These are phyloP conservation scores for Eupleurogrammus muticus DNA, from an alignment of 2,797 vertebrate genomes.

Conservation along the genomic window DNA sequence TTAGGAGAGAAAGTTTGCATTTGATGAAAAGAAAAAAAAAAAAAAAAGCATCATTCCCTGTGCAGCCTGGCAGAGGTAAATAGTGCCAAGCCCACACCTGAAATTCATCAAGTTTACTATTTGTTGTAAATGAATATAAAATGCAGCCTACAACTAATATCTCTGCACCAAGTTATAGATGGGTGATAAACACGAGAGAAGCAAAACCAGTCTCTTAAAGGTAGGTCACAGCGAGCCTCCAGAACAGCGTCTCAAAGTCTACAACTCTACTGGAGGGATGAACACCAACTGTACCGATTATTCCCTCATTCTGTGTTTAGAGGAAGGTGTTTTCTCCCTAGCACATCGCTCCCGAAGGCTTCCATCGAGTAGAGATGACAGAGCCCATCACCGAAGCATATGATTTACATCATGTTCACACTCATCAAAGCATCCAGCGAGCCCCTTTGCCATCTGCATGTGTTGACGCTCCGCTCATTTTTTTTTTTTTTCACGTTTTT, in stretches of 20 bases:
- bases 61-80: constrained; percentile 5
- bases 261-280: too few relatives aligned
- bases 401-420: neutral
- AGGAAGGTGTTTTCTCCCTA: too few relatives aligned
- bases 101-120: neutral
- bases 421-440: neutral
- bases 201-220: too few relatives aligned
- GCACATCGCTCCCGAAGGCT: too few relatives aligned
- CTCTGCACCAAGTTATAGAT: neutral
- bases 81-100: neutral
- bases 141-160: neutral
- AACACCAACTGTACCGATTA: too few relatives aligned
- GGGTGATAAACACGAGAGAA: neutral
- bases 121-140: neutral
- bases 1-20: neutral
- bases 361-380: too few relatives aligned
- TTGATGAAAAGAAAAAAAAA: too few relatives aligned
- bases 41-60: constrained; percentile 1
- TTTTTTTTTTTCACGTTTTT: constrained; percentile 17
- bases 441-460: too few relatives aligned
- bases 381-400: too few relatives aligned
- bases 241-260: too few relatives aligned
- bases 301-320: too few relatives aligned
- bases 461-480: neutral
- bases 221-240: too few relatives aligned